phyloP scores from a whole-genome alignment of 1,140 invertebrate species.

The Tenebrio molitor region DNA sequence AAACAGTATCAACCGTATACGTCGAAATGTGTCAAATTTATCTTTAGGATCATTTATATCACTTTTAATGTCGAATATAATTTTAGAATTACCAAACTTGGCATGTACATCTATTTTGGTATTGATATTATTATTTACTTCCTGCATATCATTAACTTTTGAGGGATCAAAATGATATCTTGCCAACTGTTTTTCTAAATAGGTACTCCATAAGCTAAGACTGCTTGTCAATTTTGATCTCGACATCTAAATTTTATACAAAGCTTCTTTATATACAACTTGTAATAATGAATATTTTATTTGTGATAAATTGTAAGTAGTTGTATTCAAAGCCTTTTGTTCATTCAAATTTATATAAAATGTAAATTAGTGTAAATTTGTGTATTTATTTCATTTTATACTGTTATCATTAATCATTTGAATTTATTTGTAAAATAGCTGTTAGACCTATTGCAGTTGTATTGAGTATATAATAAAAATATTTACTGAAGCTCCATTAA shows the following conservation, averaged over 20 bases:
- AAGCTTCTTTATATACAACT: constrained; percentile 43
- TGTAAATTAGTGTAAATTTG: constrained; percentile 62
- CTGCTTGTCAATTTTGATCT: constrained; percentile 61
- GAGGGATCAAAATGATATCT: constrained; percentile 45
- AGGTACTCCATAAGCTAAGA: constrained; percentile 54
- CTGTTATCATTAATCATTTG: constrained; percentile 62
- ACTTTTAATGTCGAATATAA: constrained; percentile 25
- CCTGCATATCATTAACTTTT: constrained; percentile 42
- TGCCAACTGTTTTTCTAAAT: constrained; percentile 45
- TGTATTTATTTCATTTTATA: constrained; percentile 63
- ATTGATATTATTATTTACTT: constrained; percentile 36
- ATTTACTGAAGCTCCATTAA: neutral
- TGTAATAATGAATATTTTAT: constrained; percentile 51
- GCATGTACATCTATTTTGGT: constrained; percentile 27
- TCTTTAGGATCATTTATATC: constrained; percentile 25
- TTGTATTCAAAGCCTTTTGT: constrained; percentile 25
- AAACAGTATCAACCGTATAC: constrained; percentile 51
- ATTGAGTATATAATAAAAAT: constrained; percentile 59
- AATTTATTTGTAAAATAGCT: constrained; percentile 64
- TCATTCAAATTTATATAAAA: constrained; percentile 46
- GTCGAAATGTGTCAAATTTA: constrained; percentile 56
- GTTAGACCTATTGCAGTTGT: constrained; percentile 65
- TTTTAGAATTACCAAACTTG: constrained; percentile 1
- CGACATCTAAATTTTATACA: constrained; percentile 50
- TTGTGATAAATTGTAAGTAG: constrained; percentile 53